These are phyloP conservation scores for Heteromyza rotundicornis DNA, from an alignment of 2,888 invertebrate species.

Conservation along the genomic window DNA sequence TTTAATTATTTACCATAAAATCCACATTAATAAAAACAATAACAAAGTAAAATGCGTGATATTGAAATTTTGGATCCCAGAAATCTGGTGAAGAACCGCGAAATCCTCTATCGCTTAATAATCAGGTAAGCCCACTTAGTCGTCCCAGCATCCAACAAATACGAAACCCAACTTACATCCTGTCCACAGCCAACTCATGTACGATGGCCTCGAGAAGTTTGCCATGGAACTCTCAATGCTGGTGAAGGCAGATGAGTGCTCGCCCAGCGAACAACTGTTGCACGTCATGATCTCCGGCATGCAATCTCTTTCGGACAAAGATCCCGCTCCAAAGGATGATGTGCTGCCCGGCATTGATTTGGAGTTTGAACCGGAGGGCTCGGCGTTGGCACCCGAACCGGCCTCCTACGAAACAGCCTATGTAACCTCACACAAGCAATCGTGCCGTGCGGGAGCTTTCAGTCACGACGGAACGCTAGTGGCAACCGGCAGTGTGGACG, in stretches of 20 bases:
- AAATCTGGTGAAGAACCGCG: slow-evolving; percentile 87
- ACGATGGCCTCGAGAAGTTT: slow-evolving; percentile 95
- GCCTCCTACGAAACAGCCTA: slow-evolving; percentile 98
- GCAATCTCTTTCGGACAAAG: slow-evolving; percentile 78
- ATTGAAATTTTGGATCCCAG: slow-evolving; percentile 68
- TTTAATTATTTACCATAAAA: too few species aligned
- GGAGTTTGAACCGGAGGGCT: slow-evolving; percentile 96
- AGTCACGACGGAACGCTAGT: slow-evolving; percentile 93
- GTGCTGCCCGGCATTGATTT: slow-evolving; percentile 70
- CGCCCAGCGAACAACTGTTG: slow-evolving; percentile 91
- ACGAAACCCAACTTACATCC: slow-evolving; percentile 16
- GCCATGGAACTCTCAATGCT: slow-evolving; percentile 84
- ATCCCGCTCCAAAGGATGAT: slow-evolving; percentile 62
- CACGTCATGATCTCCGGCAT: slow-evolving; percentile 86
- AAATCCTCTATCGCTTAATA: slow-evolving; percentile 87
- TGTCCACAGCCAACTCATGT: slow-evolving; percentile 85
- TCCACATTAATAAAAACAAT: not conserved
- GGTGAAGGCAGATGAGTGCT: slow-evolving; percentile 91
- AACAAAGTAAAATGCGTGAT: slow-evolving; percentile 50
- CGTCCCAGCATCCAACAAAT: not conserved
- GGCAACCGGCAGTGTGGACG: slow-evolving; percentile 97
- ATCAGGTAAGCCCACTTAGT: slow-evolving; percentile 81
- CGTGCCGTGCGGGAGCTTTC: slow-evolving; percentile 95
- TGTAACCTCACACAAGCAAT: slow-evolving; percentile 97
- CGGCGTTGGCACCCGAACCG: slow-evolving; percentile 92